Conservation (phyloP, 2,113 vertebrate species). For the Lichenostomus cassidix region DNA sequence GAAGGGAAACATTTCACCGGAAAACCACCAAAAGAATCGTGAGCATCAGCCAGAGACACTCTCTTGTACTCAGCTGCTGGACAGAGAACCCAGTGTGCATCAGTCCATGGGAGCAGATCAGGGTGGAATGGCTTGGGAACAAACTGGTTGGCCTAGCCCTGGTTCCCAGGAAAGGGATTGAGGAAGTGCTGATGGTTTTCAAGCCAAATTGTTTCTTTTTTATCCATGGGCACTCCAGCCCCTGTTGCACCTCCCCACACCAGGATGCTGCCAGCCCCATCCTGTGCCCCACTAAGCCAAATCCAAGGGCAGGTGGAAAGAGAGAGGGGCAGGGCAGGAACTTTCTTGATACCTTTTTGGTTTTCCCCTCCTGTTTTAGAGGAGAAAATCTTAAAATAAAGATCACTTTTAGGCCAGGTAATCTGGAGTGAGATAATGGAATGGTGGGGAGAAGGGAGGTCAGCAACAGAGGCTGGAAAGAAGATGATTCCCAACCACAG, state of each 20-base stretch:
- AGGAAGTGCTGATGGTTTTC: neutral
- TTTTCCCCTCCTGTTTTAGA: neutral
- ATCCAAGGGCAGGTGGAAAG: neutral
- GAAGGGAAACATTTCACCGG: neutral
- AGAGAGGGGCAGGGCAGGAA: neutral
- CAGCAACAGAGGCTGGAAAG: neutral
- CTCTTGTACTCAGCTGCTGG: neutral
- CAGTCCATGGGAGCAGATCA: fast-evolving
- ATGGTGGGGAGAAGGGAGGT: neutral
- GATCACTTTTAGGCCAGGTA: neutral
- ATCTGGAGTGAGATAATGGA: neutral
- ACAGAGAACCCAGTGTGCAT: neutral
- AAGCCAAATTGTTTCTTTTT: neutral
- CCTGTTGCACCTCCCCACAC: fast-evolving
- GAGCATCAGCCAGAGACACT: fast-evolving
- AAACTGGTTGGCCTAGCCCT: neutral
- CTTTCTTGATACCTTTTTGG: neutral
- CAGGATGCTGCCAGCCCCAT: neutral
- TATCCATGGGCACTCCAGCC: neutral
- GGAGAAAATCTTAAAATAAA: neutral
- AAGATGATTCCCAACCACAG: fast-evolving
- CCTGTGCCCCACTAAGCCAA: neutral
- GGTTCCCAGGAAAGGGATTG: neutral
- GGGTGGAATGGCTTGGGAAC: neutral
- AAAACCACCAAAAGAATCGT: neutral